These are phyloP conservation scores for Atrichornis clamosus DNA, from an alignment of 2,113 vertebrate species.

Conservation along the genomic window DNA sequence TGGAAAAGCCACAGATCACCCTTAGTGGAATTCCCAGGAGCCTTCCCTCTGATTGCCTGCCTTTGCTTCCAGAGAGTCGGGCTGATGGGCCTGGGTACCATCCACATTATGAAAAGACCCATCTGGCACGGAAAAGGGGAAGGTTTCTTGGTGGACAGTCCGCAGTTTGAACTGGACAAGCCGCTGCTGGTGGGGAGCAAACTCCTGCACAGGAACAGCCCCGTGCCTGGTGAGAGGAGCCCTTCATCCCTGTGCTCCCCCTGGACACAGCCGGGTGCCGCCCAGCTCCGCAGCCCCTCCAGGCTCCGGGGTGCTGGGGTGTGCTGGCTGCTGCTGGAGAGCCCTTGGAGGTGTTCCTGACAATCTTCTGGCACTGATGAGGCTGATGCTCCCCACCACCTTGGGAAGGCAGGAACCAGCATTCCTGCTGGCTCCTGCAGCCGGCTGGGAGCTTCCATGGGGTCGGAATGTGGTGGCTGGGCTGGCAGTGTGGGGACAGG, in stretches of 20 bases:
- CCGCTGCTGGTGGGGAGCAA: neutral
- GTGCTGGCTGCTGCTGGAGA: neutral
- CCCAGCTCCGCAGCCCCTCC: neutral
- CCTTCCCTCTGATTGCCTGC: neutral
- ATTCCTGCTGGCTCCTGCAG: neutral
- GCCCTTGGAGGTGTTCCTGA: neutral
- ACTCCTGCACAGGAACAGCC: neutral
- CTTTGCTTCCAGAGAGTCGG: neutral
- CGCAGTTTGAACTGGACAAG: neutral
- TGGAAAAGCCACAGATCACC: neutral
- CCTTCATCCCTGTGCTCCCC: neutral
- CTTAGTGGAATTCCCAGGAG: neutral
- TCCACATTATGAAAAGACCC: neutral
- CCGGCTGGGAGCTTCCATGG: neutral
- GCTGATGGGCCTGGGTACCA: neutral
- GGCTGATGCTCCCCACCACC: neutral
- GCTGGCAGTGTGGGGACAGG: neutral
- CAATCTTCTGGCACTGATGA: neutral
- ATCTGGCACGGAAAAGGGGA: neutral
- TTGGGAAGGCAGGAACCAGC: neutral
- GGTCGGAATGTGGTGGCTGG: neutral
- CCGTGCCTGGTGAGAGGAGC: neutral
- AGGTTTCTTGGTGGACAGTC: neutral
- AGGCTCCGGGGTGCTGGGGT: fast-evolving
- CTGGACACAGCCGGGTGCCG: fast-evolving